Percentiles rank a stretch among this genome's conserved stretches.
Conservation (phyloP, 1,140 invertebrate species). For the Achroia grisella region DNA sequence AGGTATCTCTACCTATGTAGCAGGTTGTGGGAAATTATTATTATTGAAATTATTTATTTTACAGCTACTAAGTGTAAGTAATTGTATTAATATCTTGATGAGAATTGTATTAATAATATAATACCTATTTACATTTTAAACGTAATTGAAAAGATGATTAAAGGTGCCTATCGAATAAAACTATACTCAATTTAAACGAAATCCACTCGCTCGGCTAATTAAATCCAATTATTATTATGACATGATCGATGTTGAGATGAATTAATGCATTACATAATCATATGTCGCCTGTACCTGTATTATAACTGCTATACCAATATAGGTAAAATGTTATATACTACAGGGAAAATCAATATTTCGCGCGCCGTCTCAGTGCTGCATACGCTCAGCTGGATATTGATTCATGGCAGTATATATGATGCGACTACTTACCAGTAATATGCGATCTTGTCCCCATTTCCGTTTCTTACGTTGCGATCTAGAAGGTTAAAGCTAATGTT, state of each 20-base stretch:
- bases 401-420: constrained; percentile 24
- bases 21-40: no score
- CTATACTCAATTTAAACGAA: no score
- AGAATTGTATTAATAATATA: no score
- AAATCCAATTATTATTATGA: no score
- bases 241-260: constrained; percentile 1
- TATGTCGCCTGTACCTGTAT: constrained; percentile 2
- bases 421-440: constrained; percentile 90
- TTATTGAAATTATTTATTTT: no score
- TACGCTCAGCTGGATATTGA: constrained; percentile 61
- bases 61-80: no score
- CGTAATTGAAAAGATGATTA: no score
- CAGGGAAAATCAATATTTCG: constrained; percentile 58
- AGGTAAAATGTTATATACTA: constrained; percentile 5
- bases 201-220: not conserved
- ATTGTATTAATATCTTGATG: no score
- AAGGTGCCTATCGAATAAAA: no score
- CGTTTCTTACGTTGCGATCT: constrained; percentile 91
- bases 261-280: constrained; percentile 15
- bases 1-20: no score
- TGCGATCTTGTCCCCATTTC: constrained; percentile 91
- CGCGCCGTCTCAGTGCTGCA: constrained; percentile 55
- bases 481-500: constrained; percentile 97
- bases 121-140: no score
- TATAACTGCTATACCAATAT: not conserved